These are phyloP conservation scores for Tenualosa thibaudeaui DNA, from an alignment of 2,797 vertebrate genomes.

Conservation along the genomic window DNA sequence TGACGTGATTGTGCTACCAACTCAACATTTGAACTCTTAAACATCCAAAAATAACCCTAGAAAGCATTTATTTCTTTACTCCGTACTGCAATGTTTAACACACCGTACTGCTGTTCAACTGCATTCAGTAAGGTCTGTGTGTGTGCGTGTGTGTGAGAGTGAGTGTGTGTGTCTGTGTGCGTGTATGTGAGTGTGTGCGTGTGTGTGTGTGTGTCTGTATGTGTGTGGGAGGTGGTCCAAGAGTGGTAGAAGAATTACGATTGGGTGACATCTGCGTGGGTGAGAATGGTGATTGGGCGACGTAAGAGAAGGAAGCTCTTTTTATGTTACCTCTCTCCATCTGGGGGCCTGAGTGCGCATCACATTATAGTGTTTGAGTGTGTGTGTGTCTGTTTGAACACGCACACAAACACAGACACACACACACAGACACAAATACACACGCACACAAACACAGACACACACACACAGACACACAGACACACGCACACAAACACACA, in stretches of 20 bases:
- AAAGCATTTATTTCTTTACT: too few relatives aligned
- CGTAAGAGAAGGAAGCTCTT: background rate
- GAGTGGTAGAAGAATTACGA: background rate
- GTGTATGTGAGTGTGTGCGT: background rate
- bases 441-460: conserved; percentile 22
- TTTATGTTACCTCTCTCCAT: background rate
- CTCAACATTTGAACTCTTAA: too few relatives aligned
- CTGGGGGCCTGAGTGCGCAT: too few relatives aligned
- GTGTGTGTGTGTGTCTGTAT: background rate
- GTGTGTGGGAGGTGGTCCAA: background rate
- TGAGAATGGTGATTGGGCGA: background rate
- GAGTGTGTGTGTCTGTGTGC: background rate
- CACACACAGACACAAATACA: conserved; percentile 24
- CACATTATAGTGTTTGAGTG: background rate
- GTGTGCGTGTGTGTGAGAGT: background rate
- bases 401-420: conserved; percentile 29
- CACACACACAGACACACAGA: background rate
- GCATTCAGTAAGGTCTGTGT: background rate
- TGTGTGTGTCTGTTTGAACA: background rate
- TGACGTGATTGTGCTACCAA: too few relatives aligned
- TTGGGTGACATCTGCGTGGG: background rate
- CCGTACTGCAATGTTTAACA: too few relatives aligned
- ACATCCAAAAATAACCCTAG: too few relatives aligned
- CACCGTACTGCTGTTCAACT: too few relatives aligned
- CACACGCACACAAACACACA: background rate